phyloP scores from a whole-genome alignment of 2,888 invertebrate species.

The Tinea trinotella region DNA sequence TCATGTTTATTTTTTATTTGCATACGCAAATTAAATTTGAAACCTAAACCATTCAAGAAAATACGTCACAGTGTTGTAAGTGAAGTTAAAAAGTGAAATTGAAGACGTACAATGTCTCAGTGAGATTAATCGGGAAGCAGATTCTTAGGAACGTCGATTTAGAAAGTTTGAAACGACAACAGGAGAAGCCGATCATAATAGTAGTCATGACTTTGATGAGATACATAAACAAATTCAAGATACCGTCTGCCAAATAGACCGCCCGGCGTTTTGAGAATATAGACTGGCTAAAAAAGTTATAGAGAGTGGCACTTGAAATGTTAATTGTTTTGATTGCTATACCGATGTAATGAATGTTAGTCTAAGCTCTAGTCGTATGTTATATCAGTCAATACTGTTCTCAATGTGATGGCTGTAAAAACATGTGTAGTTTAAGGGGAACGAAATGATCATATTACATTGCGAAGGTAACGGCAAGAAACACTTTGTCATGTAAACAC shows the following conservation, averaged over 20 bases:
- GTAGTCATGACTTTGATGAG: conserved; percentile 3
- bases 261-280: conserved; percentile 1
- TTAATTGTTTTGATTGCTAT: not conserved
- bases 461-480: too few species aligned
- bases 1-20: not conserved
- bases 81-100: conserved; percentile 1
- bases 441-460: too few species aligned
- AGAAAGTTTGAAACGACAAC: conserved; percentile 7
- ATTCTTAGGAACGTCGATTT: conserved; percentile 5
- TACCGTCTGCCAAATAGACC: conserved; percentile 7
- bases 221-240: conserved; percentile 3
- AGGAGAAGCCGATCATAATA: conserved; percentile 1
- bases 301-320: not conserved
- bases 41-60: not conserved
- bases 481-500: too few species aligned
- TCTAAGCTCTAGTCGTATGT: not conserved
- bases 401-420: not conserved
- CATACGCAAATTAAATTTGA: not conserved
- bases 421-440: not conserved
- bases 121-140: conserved; percentile 8
- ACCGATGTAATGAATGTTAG: not conserved
- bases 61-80: not conserved
- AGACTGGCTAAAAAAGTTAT: not conserved
- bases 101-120: not conserved
- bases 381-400: not conserved